These are phyloP conservation scores for Amiota minor DNA, from an alignment of 2,888 invertebrate genomes.

Conservation along the genomic window DNA sequence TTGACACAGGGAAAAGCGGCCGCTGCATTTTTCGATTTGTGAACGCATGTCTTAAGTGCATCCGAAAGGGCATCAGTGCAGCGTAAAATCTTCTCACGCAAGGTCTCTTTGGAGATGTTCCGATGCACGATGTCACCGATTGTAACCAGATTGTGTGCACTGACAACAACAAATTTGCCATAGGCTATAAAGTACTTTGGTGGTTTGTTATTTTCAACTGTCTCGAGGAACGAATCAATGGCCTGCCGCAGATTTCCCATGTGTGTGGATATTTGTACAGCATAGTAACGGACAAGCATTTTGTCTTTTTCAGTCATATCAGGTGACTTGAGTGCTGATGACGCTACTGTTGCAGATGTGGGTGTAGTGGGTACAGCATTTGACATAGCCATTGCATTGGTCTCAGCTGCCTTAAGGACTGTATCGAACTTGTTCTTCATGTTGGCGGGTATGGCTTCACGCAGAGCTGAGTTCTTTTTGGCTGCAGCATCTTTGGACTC, in stretches of 20 bases:
- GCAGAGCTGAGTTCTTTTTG: slow-evolving; percentile 82
- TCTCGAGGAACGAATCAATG: slow-evolving; percentile 92
- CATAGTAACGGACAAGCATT: slow-evolving; percentile 89
- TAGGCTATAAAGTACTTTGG: slow-evolving; percentile 94
- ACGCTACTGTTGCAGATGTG: slow-evolving; percentile 35
- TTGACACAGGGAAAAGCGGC: slow-evolving; percentile 92
- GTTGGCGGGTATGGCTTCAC: slow-evolving; percentile 81
- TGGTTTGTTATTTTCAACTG: slow-evolving; percentile 93
- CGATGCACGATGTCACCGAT: slow-evolving; percentile 95
- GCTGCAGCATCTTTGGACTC: slow-evolving; percentile 83
- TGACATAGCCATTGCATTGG: slow-evolving; percentile 76
- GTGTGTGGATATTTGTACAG: slow-evolving; percentile 88
- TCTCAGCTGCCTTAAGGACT: slow-evolving; percentile 83
- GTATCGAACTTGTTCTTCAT: slow-evolving; percentile 84
- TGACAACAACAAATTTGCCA: slow-evolving; percentile 94
- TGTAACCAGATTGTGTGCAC: slow-evolving; percentile 93
- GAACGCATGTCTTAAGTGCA: slow-evolving; percentile 86
- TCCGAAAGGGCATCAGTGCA: slow-evolving; percentile 88
- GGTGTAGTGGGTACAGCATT: slow-evolving; percentile 43
- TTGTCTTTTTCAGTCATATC: slow-evolving; percentile 84
- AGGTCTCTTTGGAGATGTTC: slow-evolving; percentile 83
- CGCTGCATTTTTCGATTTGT: slow-evolving; percentile 92
- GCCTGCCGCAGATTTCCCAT: slow-evolving; percentile 89
- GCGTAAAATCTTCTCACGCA: slow-evolving; percentile 82
- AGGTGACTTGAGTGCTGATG: slow-evolving; percentile 49